Evolutionary conservation across 2,797 vertebrate genomes (phyloP).

Genomic region (Acipenser ruthenus): DNA sequence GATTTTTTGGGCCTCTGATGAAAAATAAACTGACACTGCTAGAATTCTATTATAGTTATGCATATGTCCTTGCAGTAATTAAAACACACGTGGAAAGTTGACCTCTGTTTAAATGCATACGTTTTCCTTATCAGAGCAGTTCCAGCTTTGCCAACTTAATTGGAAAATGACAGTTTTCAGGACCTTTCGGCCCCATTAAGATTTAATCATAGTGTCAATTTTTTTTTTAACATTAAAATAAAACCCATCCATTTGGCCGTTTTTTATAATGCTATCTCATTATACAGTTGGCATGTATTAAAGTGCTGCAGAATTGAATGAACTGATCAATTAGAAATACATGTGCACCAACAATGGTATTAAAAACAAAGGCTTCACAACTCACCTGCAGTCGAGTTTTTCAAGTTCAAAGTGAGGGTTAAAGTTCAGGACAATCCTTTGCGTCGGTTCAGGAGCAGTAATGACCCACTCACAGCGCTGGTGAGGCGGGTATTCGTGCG

Average conservation of each 20-base stretch:
- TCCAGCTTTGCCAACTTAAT: neutral
- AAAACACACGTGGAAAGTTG: too few relatives aligned
- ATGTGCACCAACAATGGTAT: too few relatives aligned
- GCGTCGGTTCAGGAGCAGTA: slow-evolving; percentile 80
- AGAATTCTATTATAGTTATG: too few relatives aligned
- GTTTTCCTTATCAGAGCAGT: neutral
- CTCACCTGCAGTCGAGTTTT: slow-evolving; percentile 97
- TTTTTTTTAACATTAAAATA: too few relatives aligned
- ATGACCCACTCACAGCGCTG: slow-evolving; percentile 95
- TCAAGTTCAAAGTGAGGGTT: slow-evolving; percentile 98
- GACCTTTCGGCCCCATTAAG: neutral
- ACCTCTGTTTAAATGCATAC: too few relatives aligned
- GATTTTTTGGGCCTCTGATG: too few relatives aligned
- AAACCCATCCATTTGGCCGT: too few relatives aligned
- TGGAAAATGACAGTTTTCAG: neutral
- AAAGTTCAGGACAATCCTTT: slow-evolving; percentile 97
- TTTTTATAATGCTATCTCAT: too few relatives aligned
- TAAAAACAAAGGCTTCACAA: neutral
- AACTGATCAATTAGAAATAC: neutral
- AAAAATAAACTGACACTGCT: too few relatives aligned
- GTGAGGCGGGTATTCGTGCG: slow-evolving; percentile 90
- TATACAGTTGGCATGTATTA: neutral
- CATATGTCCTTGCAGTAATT: too few relatives aligned
- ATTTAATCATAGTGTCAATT: too few relatives aligned
- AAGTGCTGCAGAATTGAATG: neutral